Evolutionary conservation across 2,888 invertebrate species (phyloP).

Genomic region (Hipparchia semele): DNA sequence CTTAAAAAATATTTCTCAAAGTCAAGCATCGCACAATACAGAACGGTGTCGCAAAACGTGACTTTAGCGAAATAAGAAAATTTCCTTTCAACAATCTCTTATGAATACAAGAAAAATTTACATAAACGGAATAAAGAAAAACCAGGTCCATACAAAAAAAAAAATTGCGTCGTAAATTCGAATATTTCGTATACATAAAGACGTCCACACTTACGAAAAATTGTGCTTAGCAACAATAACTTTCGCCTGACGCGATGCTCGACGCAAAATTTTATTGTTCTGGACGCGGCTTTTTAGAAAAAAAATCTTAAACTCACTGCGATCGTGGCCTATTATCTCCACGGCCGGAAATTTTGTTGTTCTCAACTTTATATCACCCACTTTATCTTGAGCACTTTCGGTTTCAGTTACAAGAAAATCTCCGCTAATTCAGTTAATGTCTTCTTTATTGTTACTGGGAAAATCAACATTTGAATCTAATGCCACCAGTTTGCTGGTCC

Average conservation of each 20-base stretch:
- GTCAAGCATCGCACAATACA: background rate
- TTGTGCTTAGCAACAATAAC: background rate
- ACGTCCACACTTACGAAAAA: background rate
- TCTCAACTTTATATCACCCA: conserved; percentile 35
- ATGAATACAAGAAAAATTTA: conserved; percentile 23
- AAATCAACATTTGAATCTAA: conserved; percentile 37
- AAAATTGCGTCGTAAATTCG: background rate
- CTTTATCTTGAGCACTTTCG: conserved; percentile 27
- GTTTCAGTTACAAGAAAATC: conserved; percentile 12
- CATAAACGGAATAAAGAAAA: conserved; percentile 28
- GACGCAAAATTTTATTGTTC: background rate
- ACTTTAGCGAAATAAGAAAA: conserved; percentile 12
- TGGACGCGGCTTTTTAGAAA: background rate
- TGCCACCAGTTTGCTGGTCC: conserved; percentile 35
- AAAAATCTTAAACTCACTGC: conserved; percentile 33
- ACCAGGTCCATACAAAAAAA: background rate
- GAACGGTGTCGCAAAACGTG: conserved; percentile 18
- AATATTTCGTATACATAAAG: background rate
- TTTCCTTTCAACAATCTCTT: conserved; percentile 25
- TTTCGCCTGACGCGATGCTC: background rate
- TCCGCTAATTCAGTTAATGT: conserved; percentile 29
- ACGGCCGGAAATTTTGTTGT: conserved; percentile 23
- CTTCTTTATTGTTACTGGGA: conserved; percentile 29
- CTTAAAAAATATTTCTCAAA: background rate
- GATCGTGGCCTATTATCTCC: conserved; percentile 27